Percentiles rank a stretch among this genome's conserved stretches.
These are phyloP conservation scores for Galeopsomyia nigrocyanea DNA, from an alignment of 2,888 invertebrate species.

Conservation along the genomic window DNA sequence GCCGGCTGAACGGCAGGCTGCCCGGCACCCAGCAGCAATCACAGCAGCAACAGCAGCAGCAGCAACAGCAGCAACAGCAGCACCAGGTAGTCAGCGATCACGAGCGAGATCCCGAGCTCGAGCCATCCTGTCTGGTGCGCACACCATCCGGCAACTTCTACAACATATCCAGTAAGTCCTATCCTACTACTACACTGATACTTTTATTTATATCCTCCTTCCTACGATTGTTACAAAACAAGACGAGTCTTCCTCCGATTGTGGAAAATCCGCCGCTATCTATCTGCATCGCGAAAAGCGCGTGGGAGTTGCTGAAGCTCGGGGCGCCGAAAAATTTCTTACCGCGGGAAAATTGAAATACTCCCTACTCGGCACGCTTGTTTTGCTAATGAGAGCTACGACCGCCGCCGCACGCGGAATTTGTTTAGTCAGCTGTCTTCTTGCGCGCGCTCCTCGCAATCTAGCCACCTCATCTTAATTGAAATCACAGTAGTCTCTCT, in stretches of 20 bases:
- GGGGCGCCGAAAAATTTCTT: constrained; percentile 1
- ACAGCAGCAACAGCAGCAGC: constrained; percentile 4
- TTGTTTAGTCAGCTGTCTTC: constrained; percentile 48
- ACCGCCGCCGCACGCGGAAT: constrained; percentile 13
- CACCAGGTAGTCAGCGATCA: constrained; percentile 52
- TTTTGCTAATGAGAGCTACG: constrained; percentile 46
- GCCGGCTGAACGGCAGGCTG: constrained; percentile 89
- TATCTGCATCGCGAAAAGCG: background rate
- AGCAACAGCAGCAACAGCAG: constrained; percentile 21
- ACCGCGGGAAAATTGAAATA: constrained; percentile 42
- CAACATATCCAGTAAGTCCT: constrained; percentile 83
- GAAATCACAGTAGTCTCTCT: constrained; percentile 43
- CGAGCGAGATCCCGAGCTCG: constrained; percentile 83
- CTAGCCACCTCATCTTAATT: constrained; percentile 46
- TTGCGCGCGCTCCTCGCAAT: constrained; percentile 11
- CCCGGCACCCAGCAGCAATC: constrained; percentile 71
- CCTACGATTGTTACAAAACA: constrained; percentile 24
- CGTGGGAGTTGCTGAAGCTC: background rate
- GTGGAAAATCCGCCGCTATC: constrained; percentile 24
- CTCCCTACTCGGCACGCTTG: constrained; percentile 34
- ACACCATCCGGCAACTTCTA: constrained; percentile 94
- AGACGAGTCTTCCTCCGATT: constrained; percentile 24
- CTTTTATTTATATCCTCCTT: background rate
- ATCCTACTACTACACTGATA: background rate
- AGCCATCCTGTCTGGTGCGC: constrained; percentile 90